Base-by-base conservation (phyloP, 2,888 invertebrate genomes). In the Choristoneura rosaceana region DNA sequence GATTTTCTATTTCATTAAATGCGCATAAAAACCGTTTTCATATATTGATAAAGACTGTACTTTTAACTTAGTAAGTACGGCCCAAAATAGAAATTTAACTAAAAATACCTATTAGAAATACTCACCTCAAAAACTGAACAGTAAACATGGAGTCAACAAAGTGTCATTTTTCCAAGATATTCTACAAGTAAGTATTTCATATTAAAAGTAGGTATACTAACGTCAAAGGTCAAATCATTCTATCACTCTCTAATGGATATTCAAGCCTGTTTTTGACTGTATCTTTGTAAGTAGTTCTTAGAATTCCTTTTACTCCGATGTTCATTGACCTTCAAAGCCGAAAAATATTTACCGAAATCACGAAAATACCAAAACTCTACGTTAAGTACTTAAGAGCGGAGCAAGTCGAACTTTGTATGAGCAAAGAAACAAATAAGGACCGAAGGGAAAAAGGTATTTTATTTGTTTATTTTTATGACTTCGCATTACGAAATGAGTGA, bases 371-470 rank as follows among this genome's bases (percentile, higher is more conserved):
- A 58, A 41, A 55, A 55, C 25, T 55, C 17, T 55, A 55, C 25
- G 55, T 2, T 33, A 67, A 67, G 58, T 67, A 14, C 17, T 45
- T 25, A 67, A 52, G 25, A 17, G 17, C n/a, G 38, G 17, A 61
- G 38, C 38, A 38, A 62, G 41, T 52, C n/a, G 38, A 61, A 62
- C 52, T 61, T 69, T 52, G 17, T 50, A 38, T 4, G 61, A 14
- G 55, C 33, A 43, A 58, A 45, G 58, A 41, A 52, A 61, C 45
- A 17, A 65, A 38, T 4, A 61, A 61, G 41, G 17, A 52, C 34
- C 34, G 64, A 50, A 33, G 64, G 17, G 17, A 61, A 61, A 61
- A 65, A 52, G 52, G 38, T 65, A 43, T 62, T 45, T 65, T 55
- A 65, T 43, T 65, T 15, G 14, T 65, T 62, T 61, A 43, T 55